Percentiles rank a stretch among this genome's conserved stretches.
Conservation (phyloP, 1,140 invertebrate genomes). For the Bombus soroeensis region DNA sequence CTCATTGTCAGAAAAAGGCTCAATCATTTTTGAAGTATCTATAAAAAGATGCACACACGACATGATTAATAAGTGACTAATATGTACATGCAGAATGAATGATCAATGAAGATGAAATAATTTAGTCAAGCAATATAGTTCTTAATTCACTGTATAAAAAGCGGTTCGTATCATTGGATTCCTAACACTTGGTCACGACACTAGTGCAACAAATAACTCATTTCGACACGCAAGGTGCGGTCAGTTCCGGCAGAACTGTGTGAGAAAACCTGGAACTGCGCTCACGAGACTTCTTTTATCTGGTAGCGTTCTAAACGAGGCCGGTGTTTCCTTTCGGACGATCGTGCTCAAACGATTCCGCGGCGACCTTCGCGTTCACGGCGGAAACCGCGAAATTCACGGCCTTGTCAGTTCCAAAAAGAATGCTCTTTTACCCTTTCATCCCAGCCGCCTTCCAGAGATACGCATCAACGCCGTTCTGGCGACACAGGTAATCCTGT, state of each 20-base stretch:
- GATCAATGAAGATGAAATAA: background rate
- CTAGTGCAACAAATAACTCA: background rate
- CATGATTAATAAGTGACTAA: too few relatives aligned
- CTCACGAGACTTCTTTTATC: background rate
- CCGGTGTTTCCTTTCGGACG: constrained; percentile 31
- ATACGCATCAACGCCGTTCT: constrained; percentile 22
- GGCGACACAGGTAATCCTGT: background rate
- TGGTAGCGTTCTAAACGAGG: constrained; percentile 30
- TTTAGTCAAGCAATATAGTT: background rate
- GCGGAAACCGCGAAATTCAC: constrained; percentile 3
- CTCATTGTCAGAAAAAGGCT: too few relatives aligned
- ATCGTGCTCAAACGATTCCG: background rate
- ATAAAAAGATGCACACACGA: too few relatives aligned
- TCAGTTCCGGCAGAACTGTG: constrained; percentile 30
- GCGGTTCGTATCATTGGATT: background rate
- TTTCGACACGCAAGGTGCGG: constrained; percentile 27
- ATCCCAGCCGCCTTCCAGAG: constrained; percentile 17
- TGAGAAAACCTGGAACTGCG: constrained; percentile 15
- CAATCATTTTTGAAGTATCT: too few relatives aligned
- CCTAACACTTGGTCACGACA: background rate
- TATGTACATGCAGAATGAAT: too few relatives aligned
- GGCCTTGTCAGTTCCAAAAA: constrained; percentile 36
- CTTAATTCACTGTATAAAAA: background rate
- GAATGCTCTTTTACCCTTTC: constrained; percentile 8
- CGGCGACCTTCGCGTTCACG: constrained; percentile 32